Conservation (phyloP, 2,888 invertebrate genomes). For the Seira musarum region DNA sequence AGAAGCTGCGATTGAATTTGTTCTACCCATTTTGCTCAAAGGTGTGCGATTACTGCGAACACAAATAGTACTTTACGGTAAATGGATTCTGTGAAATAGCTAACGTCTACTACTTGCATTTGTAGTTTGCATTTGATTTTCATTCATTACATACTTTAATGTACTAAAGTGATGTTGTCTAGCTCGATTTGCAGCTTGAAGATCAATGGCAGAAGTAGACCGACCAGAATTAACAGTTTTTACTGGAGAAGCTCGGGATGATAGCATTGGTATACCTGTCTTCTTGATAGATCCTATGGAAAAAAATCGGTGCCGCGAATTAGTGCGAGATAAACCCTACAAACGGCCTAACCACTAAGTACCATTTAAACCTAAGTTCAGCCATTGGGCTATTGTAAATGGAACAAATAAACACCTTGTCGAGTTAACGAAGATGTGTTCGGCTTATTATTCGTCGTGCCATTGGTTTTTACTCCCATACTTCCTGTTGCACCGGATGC, state of each 20-base stretch:
- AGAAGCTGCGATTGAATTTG: constrained; percentile 65
- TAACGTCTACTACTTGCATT: background rate
- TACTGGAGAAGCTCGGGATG: constrained; percentile 67
- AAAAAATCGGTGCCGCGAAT: constrained; percentile 5
- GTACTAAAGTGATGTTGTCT: constrained; percentile 73
- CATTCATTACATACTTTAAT: constrained; percentile 48
- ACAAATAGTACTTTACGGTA: background rate
- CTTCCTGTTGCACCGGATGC: constrained; percentile 61
- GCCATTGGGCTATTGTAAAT: no score
- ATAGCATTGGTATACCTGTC: constrained; percentile 70
- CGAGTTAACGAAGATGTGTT: constrained; percentile 70
- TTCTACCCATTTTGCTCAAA: constrained; percentile 66
- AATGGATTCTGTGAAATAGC: background rate
- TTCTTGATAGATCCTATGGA: constrained; percentile 67
- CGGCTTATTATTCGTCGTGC: constrained; percentile 63
- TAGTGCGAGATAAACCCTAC: no score
- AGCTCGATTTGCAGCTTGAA: constrained; percentile 91
- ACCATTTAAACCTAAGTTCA: no score
- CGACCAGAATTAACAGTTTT: constrained; percentile 73
- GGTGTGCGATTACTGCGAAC: constrained; percentile 52
- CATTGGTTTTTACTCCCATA: constrained; percentile 63
- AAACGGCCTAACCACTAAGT: no score
- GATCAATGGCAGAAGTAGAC: constrained; percentile 94
- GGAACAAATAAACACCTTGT: constrained; percentile 49
- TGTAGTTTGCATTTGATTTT: background rate